phyloP scores from a whole-genome alignment of 2,888 invertebrate genomes.

The Cheilosia vernalis region DNA sequence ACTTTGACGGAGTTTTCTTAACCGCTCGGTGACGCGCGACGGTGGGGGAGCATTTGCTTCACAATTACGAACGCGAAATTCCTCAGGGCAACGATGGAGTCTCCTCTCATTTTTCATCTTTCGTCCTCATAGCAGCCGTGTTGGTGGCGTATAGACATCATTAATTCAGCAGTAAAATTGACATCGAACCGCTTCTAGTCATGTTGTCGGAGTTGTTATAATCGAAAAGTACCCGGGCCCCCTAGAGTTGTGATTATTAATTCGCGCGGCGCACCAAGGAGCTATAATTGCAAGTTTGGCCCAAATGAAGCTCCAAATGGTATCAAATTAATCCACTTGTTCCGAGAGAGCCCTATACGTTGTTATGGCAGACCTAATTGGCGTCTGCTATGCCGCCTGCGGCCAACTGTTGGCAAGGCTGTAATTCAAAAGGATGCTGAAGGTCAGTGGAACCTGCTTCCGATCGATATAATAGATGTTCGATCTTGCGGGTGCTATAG shows the following conservation, averaged over 20 bases:
- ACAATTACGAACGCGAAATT: slow-evolving; percentile 44
- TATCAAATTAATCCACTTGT: slow-evolving; percentile 73
- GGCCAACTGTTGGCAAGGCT: slow-evolving; percentile 61
- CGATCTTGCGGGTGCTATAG: slow-evolving; percentile 19
- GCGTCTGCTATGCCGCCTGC: slow-evolving; percentile 41
- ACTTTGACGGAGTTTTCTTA: slow-evolving; percentile 67
- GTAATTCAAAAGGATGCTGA: slow-evolving; percentile 66
- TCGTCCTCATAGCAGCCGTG: neutral
- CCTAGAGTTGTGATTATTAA: slow-evolving; percentile 59
- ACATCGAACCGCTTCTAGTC: slow-evolving; percentile 67
- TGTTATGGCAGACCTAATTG: slow-evolving; percentile 63
- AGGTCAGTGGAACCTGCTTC: slow-evolving; percentile 65
- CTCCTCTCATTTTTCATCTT: slow-evolving; percentile 8
- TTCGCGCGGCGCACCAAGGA: slow-evolving; percentile 25
- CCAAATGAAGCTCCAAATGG: slow-evolving; percentile 74
- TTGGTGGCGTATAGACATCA: slow-evolving; percentile 28
- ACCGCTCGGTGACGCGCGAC: neutral
- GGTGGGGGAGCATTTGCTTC: neutral
- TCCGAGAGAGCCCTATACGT: slow-evolving; percentile 45
- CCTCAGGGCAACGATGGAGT: slow-evolving; percentile 19
- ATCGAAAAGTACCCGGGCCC: slow-evolving; percentile 53
- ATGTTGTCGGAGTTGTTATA: slow-evolving; percentile 68
- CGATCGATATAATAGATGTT: slow-evolving; percentile 44
- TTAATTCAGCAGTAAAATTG: slow-evolving; percentile 56
- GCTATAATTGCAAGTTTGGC: slow-evolving; percentile 63